These are phyloP conservation scores for Oryctes rhinoceros DNA, from an alignment of 1,140 invertebrate species.

Conservation along the genomic window DNA sequence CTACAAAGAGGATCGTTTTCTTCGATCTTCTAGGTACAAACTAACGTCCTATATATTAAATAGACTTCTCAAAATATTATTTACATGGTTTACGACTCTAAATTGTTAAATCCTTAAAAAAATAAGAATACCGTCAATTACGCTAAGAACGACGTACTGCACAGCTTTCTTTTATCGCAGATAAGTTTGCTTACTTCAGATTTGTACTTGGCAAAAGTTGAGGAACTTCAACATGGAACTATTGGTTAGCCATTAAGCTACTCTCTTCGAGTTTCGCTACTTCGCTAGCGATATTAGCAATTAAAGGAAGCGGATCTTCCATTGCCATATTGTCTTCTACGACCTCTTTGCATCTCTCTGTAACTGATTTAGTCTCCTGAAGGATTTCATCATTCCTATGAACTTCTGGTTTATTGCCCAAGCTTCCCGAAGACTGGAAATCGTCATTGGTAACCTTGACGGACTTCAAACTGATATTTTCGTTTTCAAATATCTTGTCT, in stretches of 20 bases:
- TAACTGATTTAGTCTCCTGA: no score
- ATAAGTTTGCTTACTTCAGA: background rate
- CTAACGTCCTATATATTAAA: no score
- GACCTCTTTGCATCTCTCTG: background rate
- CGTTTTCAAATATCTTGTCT: background rate
- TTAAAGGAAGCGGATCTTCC: background rate
- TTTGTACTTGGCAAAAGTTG: background rate
- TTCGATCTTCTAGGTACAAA: no score
- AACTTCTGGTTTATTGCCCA: background rate
- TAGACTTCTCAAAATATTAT: no score
- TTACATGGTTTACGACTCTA: no score
- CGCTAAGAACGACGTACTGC: background rate
- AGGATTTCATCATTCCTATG: background rate
- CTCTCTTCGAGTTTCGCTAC: background rate
- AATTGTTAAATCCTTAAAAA: background rate
- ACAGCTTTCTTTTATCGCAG: slow-evolving; percentile 3
- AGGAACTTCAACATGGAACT: background rate
- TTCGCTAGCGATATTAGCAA: background rate
- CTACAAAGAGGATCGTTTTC: no score
- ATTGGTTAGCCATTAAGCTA: background rate
- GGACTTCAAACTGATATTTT: background rate
- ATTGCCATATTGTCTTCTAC: background rate
- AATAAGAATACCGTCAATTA: background rate
- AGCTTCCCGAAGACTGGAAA: background rate
- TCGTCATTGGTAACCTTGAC: background rate